phyloP scores from a whole-genome alignment of 1,140 invertebrate species.

The Dendrolimus punctatus region DNA sequence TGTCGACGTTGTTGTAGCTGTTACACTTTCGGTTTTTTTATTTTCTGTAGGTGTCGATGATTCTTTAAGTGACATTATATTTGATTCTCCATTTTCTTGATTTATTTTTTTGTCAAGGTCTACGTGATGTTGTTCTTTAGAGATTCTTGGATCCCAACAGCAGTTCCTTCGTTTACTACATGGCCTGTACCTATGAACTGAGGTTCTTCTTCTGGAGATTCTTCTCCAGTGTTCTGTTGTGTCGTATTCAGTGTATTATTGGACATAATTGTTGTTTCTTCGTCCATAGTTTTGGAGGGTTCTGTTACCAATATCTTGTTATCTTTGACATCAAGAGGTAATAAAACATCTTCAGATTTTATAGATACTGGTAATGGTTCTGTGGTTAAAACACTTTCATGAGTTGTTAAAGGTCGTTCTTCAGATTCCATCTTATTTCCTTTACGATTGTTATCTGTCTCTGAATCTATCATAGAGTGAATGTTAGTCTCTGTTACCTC shows the following conservation, averaged over 20 bases:
- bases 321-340: conserved; percentile 21
- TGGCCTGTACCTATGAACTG: no score
- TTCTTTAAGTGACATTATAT: no score
- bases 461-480: conserved; percentile 6
- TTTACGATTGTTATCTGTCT: not conserved
- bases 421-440: conserved; percentile 18
- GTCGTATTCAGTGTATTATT: no score
- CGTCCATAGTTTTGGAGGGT: not conserved
- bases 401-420: conserved; percentile 36
- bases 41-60: not conserved
- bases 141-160: no score
- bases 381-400: conserved; percentile 23
- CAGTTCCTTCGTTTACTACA: no score
- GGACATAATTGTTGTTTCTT: conserved; percentile 3
- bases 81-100: not conserved
- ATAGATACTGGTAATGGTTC: conserved; percentile 28
- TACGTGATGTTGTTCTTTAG: no score
- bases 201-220: no score
- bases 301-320: conserved; percentile 10
- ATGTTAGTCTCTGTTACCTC: conserved; percentile 6
- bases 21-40: conserved; percentile 23
- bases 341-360: conserved; percentile 27
- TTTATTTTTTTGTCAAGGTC: not conserved
- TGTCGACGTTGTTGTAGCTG: not conserved
- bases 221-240: no score